Evolutionary conservation across 2,797 vertebrate species (phyloP).

Genomic region (Bradypodion ventrale): DNA sequence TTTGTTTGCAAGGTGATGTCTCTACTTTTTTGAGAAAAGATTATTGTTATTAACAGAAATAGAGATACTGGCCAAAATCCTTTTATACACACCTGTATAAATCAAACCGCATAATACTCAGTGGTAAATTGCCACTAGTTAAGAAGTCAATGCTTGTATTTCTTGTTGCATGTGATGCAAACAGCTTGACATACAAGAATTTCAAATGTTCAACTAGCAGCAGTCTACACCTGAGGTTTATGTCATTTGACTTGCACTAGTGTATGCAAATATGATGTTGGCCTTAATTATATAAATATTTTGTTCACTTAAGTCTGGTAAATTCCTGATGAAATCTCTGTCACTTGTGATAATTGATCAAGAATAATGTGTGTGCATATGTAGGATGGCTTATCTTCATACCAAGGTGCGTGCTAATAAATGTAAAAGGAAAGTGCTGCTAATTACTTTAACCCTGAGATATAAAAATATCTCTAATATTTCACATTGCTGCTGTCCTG

Average conservation of each 20-base stretch:
- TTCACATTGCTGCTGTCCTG: slow-evolving; percentile 38
- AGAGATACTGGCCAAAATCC: too few relatives aligned
- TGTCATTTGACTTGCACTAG: not conserved
- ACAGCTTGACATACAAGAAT: not conserved
- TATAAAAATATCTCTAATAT: slow-evolving; percentile 39
- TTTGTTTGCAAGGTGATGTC: too few relatives aligned
- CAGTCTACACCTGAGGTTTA: not conserved
- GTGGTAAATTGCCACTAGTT: too few relatives aligned
- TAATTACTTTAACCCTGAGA: slow-evolving; percentile 37
- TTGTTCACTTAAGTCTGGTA: slow-evolving; percentile 1
- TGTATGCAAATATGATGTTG: too few relatives aligned
- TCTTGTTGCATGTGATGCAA: not conserved
- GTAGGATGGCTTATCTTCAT: slow-evolving; percentile 33
- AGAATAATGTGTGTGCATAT: not conserved
- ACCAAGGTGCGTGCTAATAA: slow-evolving; percentile 32
- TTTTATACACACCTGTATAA: too few relatives aligned
- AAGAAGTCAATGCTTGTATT: too few relatives aligned
- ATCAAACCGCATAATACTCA: too few relatives aligned
- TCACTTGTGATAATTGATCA: not conserved
- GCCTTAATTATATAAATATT: too few relatives aligned
- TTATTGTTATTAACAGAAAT: too few relatives aligned
- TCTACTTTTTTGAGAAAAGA: too few relatives aligned
- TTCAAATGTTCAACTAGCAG: slow-evolving; percentile 12
- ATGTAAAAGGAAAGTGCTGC: slow-evolving; percentile 41
- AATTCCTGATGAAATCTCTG: slow-evolving; percentile 31